Conservation (phyloP, 2,888 invertebrate genomes). For the Dryococelus australis region DNA sequence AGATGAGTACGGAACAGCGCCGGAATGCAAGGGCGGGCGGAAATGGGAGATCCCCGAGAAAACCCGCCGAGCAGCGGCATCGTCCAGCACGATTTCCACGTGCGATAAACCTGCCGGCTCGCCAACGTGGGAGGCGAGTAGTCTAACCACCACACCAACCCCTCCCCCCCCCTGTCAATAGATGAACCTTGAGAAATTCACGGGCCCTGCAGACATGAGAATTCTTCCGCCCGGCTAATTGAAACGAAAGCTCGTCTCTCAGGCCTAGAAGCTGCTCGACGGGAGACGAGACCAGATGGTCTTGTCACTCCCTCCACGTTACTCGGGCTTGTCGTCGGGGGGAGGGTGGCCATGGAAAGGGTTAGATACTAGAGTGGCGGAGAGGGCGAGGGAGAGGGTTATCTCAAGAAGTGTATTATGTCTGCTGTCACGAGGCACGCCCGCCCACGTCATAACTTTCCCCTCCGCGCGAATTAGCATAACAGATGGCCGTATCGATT, state of each 20-base stretch:
- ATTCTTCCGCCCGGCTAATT: no score
- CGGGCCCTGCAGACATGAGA: no score
- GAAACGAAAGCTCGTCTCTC: neutral
- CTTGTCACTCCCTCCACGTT: neutral
- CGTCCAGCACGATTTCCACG: no score
- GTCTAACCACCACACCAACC: no score
- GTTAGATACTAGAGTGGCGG: neutral
- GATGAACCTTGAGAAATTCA: no score
- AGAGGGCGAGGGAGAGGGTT: neutral
- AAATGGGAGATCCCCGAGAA: no score
- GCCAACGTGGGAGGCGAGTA: no score
- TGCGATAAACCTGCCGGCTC: no score
- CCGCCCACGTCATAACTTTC: neutral
- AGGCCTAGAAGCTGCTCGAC: neutral
- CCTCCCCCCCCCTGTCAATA: no score
- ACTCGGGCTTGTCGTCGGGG: neutral
- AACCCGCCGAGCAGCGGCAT: no score
- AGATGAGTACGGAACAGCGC: no score
- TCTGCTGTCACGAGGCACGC: neutral
- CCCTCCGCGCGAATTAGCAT: constrained; percentile 13
- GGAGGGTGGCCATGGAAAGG: neutral
- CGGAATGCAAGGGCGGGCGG: no score
- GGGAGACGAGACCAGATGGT: neutral
- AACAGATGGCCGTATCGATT: constrained; percentile 35
- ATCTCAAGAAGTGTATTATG: constrained; percentile 16